These are phyloP conservation scores for Acanthisitta chloris DNA, from an alignment of 2,113 vertebrate species.

Conservation along the genomic window DNA sequence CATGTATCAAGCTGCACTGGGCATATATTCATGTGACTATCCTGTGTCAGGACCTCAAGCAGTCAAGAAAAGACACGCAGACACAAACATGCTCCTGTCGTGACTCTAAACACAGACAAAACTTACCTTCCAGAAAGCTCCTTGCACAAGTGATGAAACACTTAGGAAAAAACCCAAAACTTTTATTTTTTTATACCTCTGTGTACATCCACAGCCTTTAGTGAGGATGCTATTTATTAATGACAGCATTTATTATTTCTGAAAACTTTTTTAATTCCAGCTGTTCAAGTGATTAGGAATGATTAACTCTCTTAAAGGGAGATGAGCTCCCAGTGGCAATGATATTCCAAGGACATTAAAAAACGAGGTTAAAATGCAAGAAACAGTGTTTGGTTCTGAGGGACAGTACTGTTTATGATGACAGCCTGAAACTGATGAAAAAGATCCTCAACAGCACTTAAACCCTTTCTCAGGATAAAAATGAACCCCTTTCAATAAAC, in stretches of 20 bases:
- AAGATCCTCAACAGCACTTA: not conserved
- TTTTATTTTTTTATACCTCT: not conserved
- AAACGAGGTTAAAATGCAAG: not conserved
- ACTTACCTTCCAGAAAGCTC: not conserved
- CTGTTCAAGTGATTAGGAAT: not conserved
- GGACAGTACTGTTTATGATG: not conserved
- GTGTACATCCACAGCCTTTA: not conserved
- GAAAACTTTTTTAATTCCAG: not conserved
- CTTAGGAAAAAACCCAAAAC: not conserved
- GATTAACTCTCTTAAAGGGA: not conserved
- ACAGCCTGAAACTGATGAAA: not conserved
- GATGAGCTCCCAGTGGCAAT: not conserved
- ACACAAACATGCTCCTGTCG: not conserved
- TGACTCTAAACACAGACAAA: not conserved
- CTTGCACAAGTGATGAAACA: not conserved
- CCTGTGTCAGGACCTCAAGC: not conserved
- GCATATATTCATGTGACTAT: accelerated
- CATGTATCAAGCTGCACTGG: not conserved
- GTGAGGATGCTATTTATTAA: not conserved
- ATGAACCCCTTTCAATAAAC: not conserved
- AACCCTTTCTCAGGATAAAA: not conserved
- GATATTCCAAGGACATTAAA: not conserved
- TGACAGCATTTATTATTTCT: not conserved
- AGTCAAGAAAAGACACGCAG: not conserved
- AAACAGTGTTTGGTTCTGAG: not conserved